Conservation (phyloP, 2,113 vertebrate genomes). For the Notechis scutatus region DNA sequence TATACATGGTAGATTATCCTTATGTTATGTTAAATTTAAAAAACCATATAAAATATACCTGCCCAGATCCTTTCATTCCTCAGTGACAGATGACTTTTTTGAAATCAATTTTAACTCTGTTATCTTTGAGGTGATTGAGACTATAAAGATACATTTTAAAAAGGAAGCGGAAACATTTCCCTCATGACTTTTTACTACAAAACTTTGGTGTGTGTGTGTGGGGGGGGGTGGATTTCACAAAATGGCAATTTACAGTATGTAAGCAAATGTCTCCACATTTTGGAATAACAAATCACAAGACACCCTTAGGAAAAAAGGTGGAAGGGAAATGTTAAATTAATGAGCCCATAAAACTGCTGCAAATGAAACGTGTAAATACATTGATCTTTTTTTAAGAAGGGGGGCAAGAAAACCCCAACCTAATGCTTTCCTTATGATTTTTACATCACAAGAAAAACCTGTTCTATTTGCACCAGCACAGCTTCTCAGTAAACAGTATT, state of each 20-base stretch:
- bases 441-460: constrained; percentile 91
- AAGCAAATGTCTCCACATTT: constrained; percentile 78
- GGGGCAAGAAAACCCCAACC: constrained; percentile 42
- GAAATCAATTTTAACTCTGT: constrained; percentile 41
- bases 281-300: constrained; percentile 87
- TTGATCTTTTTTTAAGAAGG: constrained; percentile 83
- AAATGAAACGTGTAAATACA: constrained; percentile 99
- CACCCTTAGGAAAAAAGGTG: constrained; percentile 97
- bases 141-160: constrained; percentile 49
- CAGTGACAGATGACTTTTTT: constrained; percentile 4
- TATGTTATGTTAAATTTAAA: constrained; percentile 29
- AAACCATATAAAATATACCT: constrained; percentile 41
- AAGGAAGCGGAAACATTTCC: constrained; percentile 30
- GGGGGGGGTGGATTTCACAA: constrained; percentile 71
- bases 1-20: constrained; percentile 14
- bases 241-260: constrained; percentile 82
- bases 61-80: constrained; percentile 27
- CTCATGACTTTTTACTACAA: constrained; percentile 69
- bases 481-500: constrained; percentile 96
- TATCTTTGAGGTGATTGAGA: constrained; percentile 49
- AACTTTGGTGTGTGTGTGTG: constrained; percentile 63
- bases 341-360: constrained; percentile 97
- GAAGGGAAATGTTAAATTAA: constrained; percentile 98
- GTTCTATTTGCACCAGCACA: constrained; percentile 92
- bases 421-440: constrained; percentile 95